Evolutionary conservation across 2,888 invertebrate species (phyloP), one percentile per base, ranked within the genome.

Genomic region (Caenorhabditis sp.): DNA sequence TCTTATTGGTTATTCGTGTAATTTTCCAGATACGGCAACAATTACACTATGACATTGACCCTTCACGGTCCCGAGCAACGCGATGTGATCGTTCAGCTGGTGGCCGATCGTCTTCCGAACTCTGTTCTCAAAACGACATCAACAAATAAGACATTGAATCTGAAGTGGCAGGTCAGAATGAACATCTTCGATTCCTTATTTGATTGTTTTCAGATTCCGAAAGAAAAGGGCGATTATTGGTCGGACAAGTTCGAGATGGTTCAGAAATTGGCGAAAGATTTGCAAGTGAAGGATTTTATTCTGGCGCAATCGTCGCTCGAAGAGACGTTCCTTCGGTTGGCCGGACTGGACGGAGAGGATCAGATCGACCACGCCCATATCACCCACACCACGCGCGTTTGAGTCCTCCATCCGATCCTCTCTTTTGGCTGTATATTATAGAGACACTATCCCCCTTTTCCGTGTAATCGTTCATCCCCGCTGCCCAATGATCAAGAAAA

Each of bases 251-350:
- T 79, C 73, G 63, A 65, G 52, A 73, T 74, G 68, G 83, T 84
- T 9, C 82, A 85, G 41, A 58, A 66, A 17, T 62, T 85, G 50
- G 82, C 85, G 32, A 82, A 82, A 13, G 61, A 59, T 17, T 30
- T 75, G 2, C 53, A 52, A 45, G 78, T 85, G 20, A 81, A 77
- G 45, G 87, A 87, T 59, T 87, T 83, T 74, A 83, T 85, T n/a
- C 71, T 87, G 32, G 81, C 87, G 9, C 87, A 87, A 52, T 88
- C 86, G 15, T 82, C 83, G 3, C 80, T 87, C 9, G 87, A 87
- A 73, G 86, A 87, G 53, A 86, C 87, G 1, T 87, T 87, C 80
- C 70, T 87, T 30, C 78, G 83, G 27, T 66, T 86, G 2, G 45
- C 76, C 4, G 71, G 75, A 24, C 26, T 75, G 2, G 58, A 74